Evolutionary conservation across 2,797 vertebrate genomes (phyloP), one percentile per base, ranked within the genome.

Genomic region (Tokudaia muenninki): DNA sequence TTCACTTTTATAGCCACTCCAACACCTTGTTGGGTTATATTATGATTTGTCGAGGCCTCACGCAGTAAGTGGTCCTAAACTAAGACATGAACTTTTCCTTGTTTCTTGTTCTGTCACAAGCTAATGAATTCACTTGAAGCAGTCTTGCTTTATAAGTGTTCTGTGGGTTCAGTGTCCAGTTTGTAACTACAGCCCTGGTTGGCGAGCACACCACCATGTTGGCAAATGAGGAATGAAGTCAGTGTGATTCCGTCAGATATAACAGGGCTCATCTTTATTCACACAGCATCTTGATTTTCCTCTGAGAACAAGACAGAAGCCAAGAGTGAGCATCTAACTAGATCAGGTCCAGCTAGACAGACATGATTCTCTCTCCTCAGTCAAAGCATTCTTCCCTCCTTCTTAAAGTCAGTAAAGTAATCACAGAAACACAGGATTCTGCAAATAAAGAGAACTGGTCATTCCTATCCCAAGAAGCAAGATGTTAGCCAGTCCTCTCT

Each of bases 1-100:
- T 96, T 96, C 91, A 37, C 70, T 96, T 97, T 98, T 95, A 96
- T 90, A 95, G 94, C 94, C 81, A 96, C 95, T 94, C 97, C 90
- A 97, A 92, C 96, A 97, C 95, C 96, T 98, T 97, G 96, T 94
- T 90, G 92, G 82, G 87, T 94, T 95, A 79, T 94, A 93, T 95
- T 94, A 95, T 94, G 96, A 96, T 97, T 94, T 96, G 93, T 97
- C 75, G 57, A 84, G 77, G 72, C 83, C 90, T 95, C 2, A 4
- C 67, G 61, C 94, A 90, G 47, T 90, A 94, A 95, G 92, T 77
- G 78, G 77, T 29, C 89, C 84, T 75, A 96, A 94, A 96, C 74
- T 55, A 91, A 88, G 61, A 95, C 59, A 52, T 88, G 78, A 94
- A 96, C 50, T 86, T 97, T 63, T 91, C 93, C 96, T 90, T 94